phyloP scores from a whole-genome alignment of 1,140 invertebrate genomes.

The Probaryconus sp. region DNA sequence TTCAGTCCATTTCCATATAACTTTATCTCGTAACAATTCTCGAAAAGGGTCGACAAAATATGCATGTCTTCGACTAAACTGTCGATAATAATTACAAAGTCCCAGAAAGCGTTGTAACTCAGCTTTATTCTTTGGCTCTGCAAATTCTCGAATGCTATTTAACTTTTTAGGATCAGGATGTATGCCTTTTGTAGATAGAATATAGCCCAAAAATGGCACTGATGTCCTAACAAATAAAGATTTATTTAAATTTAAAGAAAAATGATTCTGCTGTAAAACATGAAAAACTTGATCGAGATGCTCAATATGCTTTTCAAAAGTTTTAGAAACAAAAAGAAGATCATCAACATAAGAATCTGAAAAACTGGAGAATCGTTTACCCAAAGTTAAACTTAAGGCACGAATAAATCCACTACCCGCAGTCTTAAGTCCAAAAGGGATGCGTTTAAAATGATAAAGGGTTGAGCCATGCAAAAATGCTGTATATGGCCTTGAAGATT shows the following conservation, averaged over 20 bases:
- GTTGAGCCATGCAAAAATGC: slow-evolving; percentile 7
- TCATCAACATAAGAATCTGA: slow-evolving; percentile 10
- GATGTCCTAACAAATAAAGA: slow-evolving; percentile 1
- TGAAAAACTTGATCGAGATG: slow-evolving; percentile 2
- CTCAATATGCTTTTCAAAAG: slow-evolving; percentile 1
- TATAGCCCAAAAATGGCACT: slow-evolving; percentile 2
- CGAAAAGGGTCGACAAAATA: slow-evolving; percentile 2
- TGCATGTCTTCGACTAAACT: background rate
- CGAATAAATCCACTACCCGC: slow-evolving; percentile 48
- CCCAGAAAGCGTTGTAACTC: slow-evolving; percentile 32
- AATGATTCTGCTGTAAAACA: background rate
- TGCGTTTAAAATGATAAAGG: slow-evolving; percentile 15
- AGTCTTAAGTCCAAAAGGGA: slow-evolving; percentile 60
- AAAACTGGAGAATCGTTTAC: background rate
- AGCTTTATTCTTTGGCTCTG: slow-evolving; percentile 1
- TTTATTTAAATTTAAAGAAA: background rate
- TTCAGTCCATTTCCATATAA: background rate
- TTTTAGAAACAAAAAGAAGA: slow-evolving; percentile 5
- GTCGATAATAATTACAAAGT: slow-evolving; percentile 7
- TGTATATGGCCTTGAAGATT: slow-evolving; percentile 6
- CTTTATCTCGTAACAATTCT: background rate
- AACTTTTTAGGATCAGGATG: background rate
- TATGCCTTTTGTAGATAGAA: slow-evolving; percentile 5
- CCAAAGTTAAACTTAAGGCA: slow-evolving; percentile 6
- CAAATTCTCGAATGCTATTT: slow-evolving; percentile 7